Evolutionary conservation across 2,113 vertebrate species (phyloP), one percentile per base, ranked within the genome.

Genomic region (Emydura subglobosa): DNA sequence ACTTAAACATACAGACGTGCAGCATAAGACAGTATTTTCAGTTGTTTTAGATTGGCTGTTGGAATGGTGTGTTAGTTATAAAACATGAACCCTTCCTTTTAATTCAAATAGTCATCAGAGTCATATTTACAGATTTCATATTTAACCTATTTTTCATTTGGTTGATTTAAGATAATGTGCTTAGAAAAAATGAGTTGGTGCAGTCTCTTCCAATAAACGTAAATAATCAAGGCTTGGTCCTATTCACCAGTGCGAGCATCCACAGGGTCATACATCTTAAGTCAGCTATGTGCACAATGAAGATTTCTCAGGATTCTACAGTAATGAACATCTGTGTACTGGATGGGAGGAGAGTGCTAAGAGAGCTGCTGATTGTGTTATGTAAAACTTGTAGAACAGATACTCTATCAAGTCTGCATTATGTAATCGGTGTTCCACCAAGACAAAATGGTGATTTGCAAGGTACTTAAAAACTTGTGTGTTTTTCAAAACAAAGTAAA

Each of bases 141-240:
- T 61, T 10, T 53, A 12, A 13, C 5, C 0, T 79, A 1, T 85
- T 79, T 94, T 86, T 82, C 59, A 22, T 89, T 91, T 53, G 44
- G 1, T 74, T 88, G 22, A 34, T 16, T 91, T 82, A 39, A 87
- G 85, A 88, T 87, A 91, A 55, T 8, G 5, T 81, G 61, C 84
- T 88, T 50, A 87, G 68, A 85, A 78, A 76, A 83, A 82, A 0
- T 76, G 55, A 88, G 53, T 22, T 85, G 54, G 53, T 39, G 47
- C 44, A 42, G 51, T 34, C 22, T 92, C 92, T 91, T 72, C 44
- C 24, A 72, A 49, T 55, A 61, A 91, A 17, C 84, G 83, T 51
- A 65, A 72, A 42, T 91, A 83, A 57, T 90, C 84, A 90, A 93
- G 87, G 11, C 34, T 86, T 92, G 49, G 51, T 94, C 25, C 86